Evolutionary conservation across 2,888 invertebrate genomes (phyloP).

Genomic region (Amiota communis): DNA sequence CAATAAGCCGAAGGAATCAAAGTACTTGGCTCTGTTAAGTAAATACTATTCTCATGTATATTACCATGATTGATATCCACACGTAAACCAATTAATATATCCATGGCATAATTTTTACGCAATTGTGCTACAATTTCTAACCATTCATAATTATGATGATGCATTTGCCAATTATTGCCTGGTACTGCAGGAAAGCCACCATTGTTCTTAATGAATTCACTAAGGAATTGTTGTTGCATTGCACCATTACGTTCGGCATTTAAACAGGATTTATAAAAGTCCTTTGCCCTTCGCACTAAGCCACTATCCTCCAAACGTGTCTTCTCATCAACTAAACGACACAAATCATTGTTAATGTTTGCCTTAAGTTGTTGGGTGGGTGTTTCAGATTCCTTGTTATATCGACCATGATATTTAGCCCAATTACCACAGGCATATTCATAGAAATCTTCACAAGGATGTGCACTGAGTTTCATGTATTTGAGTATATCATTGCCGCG

Average conservation of each 20-base stretch:
- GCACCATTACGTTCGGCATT: slow-evolving; percentile 49
- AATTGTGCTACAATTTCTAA: slow-evolving; percentile 55
- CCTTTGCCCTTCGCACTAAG: slow-evolving; percentile 62
- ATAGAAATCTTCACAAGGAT: slow-evolving; percentile 70
- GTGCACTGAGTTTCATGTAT: slow-evolving; percentile 58
- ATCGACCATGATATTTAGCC: slow-evolving; percentile 41
- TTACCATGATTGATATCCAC: slow-evolving; percentile 61
- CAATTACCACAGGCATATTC: slow-evolving; percentile 70
- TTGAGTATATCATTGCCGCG: slow-evolving; percentile 56
- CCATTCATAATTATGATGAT: slow-evolving; percentile 66
- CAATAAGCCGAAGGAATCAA: slow-evolving; percentile 61
- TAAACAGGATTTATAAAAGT: slow-evolving; percentile 67
- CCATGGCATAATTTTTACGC: slow-evolving; percentile 60
- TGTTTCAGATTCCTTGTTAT: slow-evolving; percentile 38
- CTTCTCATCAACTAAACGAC: slow-evolving; percentile 56
- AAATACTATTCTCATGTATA: slow-evolving; percentile 64
- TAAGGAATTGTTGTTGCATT: slow-evolving; percentile 58
- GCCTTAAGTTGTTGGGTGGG: slow-evolving; percentile 41
- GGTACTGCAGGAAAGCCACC: slow-evolving; percentile 69
- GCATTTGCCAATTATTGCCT: slow-evolving; percentile 62
- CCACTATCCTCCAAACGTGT: slow-evolving; percentile 54
- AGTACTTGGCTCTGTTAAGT: slow-evolving; percentile 62
- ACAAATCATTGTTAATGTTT: slow-evolving; percentile 54
- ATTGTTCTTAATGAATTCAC: slow-evolving; percentile 60
- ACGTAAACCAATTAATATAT: slow-evolving; percentile 67